Conservation (phyloP, 2,113 vertebrate species). For the Rhinoderma darwinii region DNA sequence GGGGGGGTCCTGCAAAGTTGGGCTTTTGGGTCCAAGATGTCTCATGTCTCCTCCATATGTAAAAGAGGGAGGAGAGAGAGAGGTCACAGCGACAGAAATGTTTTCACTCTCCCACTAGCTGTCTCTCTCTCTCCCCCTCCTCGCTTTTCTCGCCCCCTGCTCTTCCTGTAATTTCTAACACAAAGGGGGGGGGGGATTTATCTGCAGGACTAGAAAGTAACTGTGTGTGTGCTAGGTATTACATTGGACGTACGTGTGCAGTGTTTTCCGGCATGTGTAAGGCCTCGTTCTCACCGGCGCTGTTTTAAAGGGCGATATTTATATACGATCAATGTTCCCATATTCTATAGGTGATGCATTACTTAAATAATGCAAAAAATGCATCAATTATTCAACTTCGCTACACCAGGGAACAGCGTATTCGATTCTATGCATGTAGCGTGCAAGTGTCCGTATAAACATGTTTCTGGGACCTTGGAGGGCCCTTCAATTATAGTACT, state of each 20-base stretch:
- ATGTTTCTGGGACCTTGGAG: too few species aligned
- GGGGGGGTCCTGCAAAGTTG: background rate
- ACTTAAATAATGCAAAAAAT: too few species aligned
- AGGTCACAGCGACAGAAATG: slow-evolving; percentile 36
- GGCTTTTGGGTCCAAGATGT: background rate
- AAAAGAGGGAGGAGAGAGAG: background rate
- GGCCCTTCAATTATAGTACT: too few species aligned
- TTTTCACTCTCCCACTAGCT: background rate
- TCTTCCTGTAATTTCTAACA: slow-evolving; percentile 56
- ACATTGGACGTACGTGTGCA: background rate
- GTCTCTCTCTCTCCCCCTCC: background rate
- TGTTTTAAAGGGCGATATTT: too few species aligned
- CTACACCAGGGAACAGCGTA: too few species aligned
- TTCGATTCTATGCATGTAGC: too few species aligned
- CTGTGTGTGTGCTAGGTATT: slow-evolving; percentile 15
- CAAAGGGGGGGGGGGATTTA: slow-evolving; percentile 43
- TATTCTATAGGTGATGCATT: too few species aligned
- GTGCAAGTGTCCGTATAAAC: too few species aligned
- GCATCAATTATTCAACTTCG: too few species aligned
- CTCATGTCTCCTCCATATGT: slow-evolving; percentile 24
- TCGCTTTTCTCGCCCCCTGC: slow-evolving; percentile 16
- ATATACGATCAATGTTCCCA: too few species aligned
- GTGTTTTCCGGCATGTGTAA: background rate
- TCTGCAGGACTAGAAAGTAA: slow-evolving; percentile 30
- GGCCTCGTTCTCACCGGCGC: background rate